Conservation (phyloP, 2,797 vertebrate species). For the Kryptolebias ocellatus region DNA sequence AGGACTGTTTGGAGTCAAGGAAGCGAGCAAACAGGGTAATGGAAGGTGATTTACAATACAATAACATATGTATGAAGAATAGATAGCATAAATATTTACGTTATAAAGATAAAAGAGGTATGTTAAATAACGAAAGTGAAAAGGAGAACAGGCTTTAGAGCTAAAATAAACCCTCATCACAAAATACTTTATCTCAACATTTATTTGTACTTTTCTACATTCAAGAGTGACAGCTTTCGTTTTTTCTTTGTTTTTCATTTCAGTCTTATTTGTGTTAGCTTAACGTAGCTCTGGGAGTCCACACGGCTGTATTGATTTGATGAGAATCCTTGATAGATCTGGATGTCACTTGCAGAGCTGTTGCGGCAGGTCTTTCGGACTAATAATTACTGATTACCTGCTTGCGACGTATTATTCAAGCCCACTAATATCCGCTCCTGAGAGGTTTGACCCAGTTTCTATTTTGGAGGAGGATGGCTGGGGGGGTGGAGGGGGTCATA, state of each 20-base stretch:
- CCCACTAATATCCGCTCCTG: neutral
- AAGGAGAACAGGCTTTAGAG: neutral
- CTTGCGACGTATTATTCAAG: neutral
- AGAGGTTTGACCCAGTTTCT: constrained; percentile 4
- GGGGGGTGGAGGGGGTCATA: too few species aligned
- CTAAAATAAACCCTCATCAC: neutral
- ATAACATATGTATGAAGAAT: neutral
- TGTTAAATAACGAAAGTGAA: neutral
- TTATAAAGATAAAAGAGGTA: too few species aligned
- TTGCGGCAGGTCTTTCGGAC: neutral
- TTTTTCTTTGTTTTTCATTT: neutral
- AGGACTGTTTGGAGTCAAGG: too few species aligned
- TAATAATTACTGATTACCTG: constrained; percentile 14
- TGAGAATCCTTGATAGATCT: neutral
- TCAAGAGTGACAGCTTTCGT: neutral
- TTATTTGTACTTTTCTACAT: neutral
- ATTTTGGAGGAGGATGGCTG: neutral
- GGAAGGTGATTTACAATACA: too few species aligned
- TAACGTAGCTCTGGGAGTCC: neutral
- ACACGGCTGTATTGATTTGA: neutral
- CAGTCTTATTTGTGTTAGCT: neutral
- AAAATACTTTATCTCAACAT: neutral
- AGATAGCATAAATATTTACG: neutral
- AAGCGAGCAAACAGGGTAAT: too few species aligned
- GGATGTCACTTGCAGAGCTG: neutral